Percentiles rank a stretch among this genome's conserved stretches.
phyloP scores from a whole-genome alignment of 2,888 invertebrate genomes.

The Cryptocheilus praepositus region DNA sequence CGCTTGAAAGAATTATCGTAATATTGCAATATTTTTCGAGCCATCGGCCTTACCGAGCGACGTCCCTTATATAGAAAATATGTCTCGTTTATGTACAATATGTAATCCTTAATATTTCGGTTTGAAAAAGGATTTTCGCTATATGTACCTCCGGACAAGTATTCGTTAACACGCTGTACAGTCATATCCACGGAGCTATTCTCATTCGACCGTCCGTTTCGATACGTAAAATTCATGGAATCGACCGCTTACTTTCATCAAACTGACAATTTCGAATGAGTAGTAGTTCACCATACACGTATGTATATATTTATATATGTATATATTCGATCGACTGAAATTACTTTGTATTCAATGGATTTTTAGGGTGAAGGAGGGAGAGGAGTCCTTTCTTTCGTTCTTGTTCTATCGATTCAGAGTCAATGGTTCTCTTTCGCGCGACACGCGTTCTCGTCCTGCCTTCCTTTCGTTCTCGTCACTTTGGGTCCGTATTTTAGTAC shows the following conservation, averaged over 20 bases:
- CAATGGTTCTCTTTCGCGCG: not conserved
- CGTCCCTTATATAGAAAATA: slow-evolving; percentile 74
- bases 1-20: slow-evolving; percentile 74
- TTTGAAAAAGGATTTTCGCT: slow-evolving; percentile 67
- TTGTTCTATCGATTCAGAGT: slow-evolving; percentile 8
- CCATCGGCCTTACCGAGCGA: slow-evolving; percentile 70
- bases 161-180: slow-evolving; percentile 69
- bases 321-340: not conserved
- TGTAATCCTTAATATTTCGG: slow-evolving; percentile 72
- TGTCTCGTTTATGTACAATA: slow-evolving; percentile 75
- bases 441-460: not conserved
- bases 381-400: not conserved
- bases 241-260: slow-evolving; percentile 37
- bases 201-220: slow-evolving; percentile 19
- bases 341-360: not conserved
- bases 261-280: slow-evolving; percentile 18
- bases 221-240: slow-evolving; percentile 53
- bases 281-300: slow-evolving; percentile 1
- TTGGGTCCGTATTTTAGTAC: too few species aligned
- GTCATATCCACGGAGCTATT: slow-evolving; percentile 70
- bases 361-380: not conserved
- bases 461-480: not conserved
- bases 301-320: not conserved
- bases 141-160: slow-evolving; percentile 70
- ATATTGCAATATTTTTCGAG: slow-evolving; percentile 74